Evolutionary conservation across 2,797 vertebrate species (phyloP), one percentile per base, ranked within the genome.

Genomic region (Micrastur ruficollis): DNA sequence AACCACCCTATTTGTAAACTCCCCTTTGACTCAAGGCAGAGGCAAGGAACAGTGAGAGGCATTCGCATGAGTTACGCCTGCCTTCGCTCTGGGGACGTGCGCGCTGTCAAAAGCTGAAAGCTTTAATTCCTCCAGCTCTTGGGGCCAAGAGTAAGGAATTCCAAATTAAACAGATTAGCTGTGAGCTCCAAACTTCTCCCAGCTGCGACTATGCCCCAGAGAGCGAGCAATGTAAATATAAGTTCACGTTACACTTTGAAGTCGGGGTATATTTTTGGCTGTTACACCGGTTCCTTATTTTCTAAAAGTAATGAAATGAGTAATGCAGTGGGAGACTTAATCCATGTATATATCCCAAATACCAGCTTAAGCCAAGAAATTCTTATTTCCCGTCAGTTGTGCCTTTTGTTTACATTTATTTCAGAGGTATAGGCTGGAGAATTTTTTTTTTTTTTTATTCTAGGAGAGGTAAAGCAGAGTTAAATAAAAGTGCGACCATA

Each of bases 131-230:
- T 79, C 16, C 44, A 38, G 56, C 56, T 89, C 59, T 93, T 0
- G 1, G 40, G n/a, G 86, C 84, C 52, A 38, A 40, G 59, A 87
- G 71, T 11, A 47, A 85, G 86, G 75, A 96, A 95, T 95, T 96
- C 95, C 92, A 93, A 92, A 87, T 89, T 80, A 89, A 94, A 93
- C 91, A 91, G 79, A 91, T 95, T 44, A 93, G 44, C 84, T 94
- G 55, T 4, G 19, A 93, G 93, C 81, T 79, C 74, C 4, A 7
- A 89, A 84, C 61, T 83, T 94, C 65, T 90, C 85, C 89, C 94
- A 91, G 93, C 91, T 89, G 68, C 58, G 73, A 80, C 70, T 9
- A 1, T 73, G 83, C 50, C 76, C 66, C 36, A 55, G 88, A 55
- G 73, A 93, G 52, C 0, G 3, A 94, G 90, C 73, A 73, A 7